Evolutionary conservation across 1,140 invertebrate species (phyloP), one percentile per base, ranked within the genome.

Genomic region (Drosophila punjabiensis): DNA sequence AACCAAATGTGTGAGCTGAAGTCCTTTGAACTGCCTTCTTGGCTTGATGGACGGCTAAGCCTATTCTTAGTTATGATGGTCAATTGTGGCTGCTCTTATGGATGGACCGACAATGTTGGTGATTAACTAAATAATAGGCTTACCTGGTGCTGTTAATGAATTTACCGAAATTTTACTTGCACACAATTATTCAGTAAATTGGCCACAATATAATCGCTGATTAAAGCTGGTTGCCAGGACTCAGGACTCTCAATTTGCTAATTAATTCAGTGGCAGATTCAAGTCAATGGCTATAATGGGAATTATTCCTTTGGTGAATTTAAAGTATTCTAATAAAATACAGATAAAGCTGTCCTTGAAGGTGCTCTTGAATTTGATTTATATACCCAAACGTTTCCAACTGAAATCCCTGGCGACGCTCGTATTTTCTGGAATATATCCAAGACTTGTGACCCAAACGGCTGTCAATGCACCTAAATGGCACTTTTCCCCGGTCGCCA

Each of bases 381-480:
- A 24, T 30, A 14, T 56, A 37, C 18, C 0, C 1, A 24, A 9
- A 9, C 16, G 10, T 20, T 33, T 18, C 13, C 33, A 8, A 39
- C 20, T n/a, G 0, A 37, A 37, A 56, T 18, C 33, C 11, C 32
- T 32, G 6, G 24, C 43, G 20, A 35, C 18, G 13, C 11, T 45
- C 18, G 28, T 37, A 61, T 30, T 24, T 28, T 53, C 4, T 30
- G n/a, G 3, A 41, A 30, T 35, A 30, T 35, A n/a, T 5, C 30
- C 30, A 11, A 37, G 53, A 56, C 18, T 24, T 7, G 14, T 58
- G 24, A 35, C 4, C 43, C 66, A 41, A 67, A 24, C 48, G 32
- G 14, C 47, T 61, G 62, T 76, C 73, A 67, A 67, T 77, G 75
- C 62, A 43, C 52, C 32, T 39, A 37, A 77, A 76, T 55, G 74